Evolutionary conservation across 2,113 vertebrate genomes (phyloP).

Genomic region (Ciconia maguari): DNA sequence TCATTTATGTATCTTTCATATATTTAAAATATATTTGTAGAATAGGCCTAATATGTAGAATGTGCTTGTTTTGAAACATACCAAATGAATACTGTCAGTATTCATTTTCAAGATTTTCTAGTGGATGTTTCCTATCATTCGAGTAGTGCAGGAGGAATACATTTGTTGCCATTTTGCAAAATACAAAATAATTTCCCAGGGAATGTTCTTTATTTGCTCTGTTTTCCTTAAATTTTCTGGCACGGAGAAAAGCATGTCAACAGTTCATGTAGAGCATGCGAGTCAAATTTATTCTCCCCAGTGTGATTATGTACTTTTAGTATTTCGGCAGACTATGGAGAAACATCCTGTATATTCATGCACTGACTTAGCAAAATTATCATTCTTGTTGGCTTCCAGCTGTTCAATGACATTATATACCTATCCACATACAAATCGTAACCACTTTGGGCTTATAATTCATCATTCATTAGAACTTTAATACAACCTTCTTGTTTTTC

Average conservation of each 20-base stretch:
- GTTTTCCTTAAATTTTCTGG: background rate
- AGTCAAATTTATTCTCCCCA: background rate
- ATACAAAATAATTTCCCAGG: background rate
- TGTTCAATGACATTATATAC: slow-evolving; percentile 8
- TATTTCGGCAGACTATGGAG: slow-evolving; percentile 9
- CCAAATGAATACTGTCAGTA: background rate
- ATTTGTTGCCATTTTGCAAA: background rate
- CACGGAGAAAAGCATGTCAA: background rate
- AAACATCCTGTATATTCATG: background rate
- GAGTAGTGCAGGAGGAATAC: background rate
- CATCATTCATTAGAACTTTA: background rate
- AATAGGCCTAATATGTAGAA: background rate
- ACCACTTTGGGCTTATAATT: slow-evolving; percentile 12
- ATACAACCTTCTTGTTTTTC: background rate
- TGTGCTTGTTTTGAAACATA: background rate
- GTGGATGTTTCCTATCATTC: background rate
- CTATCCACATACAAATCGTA: background rate
- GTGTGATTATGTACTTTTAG: background rate
- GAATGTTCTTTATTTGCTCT: background rate
- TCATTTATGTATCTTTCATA: background rate
- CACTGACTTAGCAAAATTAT: background rate
- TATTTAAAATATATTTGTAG: background rate
- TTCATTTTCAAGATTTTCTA: background rate
- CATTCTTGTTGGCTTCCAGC: slow-evolving; percentile 14
- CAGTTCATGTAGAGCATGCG: background rate